Evolutionary conservation across 2,113 vertebrate genomes (phyloP).

Genomic region (Platysternon megacephalum): DNA sequence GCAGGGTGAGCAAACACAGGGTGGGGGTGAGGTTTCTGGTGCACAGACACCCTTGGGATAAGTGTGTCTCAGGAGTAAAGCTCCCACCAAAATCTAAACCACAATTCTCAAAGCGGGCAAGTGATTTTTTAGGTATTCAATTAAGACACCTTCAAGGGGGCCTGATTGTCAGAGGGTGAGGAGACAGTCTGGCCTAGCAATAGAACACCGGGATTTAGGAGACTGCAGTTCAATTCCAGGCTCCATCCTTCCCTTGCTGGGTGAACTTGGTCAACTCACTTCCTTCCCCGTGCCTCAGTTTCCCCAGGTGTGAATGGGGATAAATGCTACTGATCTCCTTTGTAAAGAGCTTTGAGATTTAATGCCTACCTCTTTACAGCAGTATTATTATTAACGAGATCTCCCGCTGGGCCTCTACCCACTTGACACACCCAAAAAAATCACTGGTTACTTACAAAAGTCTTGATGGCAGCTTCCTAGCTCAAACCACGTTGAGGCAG

Average conservation of each 20-base stretch:
- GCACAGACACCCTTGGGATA: not conserved
- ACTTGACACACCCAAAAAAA: not conserved
- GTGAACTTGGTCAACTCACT: not conserved
- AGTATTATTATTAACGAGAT: accelerated
- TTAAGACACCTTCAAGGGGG: not conserved
- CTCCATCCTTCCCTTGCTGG: not conserved
- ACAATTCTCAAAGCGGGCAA: not conserved
- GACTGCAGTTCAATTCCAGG: not conserved
- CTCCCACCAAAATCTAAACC: not conserved
- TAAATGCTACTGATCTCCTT: not conserved
- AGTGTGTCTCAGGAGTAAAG: not conserved
- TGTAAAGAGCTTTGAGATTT: not conserved
- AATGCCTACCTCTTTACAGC: too few relatives aligned
- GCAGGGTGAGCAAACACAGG: not conserved
- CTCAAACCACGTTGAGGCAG: accelerated
- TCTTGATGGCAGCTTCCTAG: not conserved
- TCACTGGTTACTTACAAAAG: not conserved
- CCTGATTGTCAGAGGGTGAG: not conserved
- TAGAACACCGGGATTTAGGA: not conserved
- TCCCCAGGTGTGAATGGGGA: not conserved
- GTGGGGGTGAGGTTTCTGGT: not conserved
- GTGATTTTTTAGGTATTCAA: not conserved
- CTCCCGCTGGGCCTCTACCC: not conserved
- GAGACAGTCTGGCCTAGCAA: not conserved
- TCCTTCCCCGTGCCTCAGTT: not conserved